Percentiles rank a stretch among this genome's conserved stretches.
phyloP scores from a whole-genome alignment of 2,797 vertebrate genomes.

The Chrosomus eos region DNA sequence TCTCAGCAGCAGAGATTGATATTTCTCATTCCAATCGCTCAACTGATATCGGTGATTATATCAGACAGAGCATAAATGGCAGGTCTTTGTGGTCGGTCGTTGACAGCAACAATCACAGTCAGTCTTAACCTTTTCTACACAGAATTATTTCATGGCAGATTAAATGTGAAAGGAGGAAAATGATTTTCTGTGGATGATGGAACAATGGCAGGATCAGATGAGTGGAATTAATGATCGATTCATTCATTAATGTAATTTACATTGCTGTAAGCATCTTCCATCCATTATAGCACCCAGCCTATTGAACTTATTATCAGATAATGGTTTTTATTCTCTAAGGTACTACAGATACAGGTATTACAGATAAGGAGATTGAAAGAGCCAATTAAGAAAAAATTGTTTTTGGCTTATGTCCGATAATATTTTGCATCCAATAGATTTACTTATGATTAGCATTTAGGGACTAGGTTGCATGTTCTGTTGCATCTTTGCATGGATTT shows the following conservation, averaged over 20 bases:
- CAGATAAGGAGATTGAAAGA: too few species aligned
- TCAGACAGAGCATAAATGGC: slow-evolving; percentile 41
- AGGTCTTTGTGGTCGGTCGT: slow-evolving; percentile 27
- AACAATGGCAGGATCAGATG: slow-evolving; percentile 22
- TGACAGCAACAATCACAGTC: slow-evolving; percentile 10
- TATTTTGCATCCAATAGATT: neutral
- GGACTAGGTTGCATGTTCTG: neutral
- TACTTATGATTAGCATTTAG: neutral
- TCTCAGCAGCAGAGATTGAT: slow-evolving; percentile 35
- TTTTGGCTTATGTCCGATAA: neutral
- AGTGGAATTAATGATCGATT: slow-evolving; percentile 39
- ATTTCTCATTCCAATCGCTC: slow-evolving; percentile 39
- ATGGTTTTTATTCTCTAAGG: too few species aligned
- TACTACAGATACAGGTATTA: too few species aligned
- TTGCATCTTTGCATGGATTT: neutral
- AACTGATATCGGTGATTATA: slow-evolving; percentile 43
- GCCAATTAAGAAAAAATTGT: too few species aligned
- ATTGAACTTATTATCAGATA: neutral
- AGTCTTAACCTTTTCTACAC: slow-evolving; percentile 21
- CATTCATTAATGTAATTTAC: slow-evolving; percentile 17
- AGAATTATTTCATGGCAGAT: slow-evolving; percentile 45
- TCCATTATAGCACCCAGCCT: slow-evolving; percentile 10
- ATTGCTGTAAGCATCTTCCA: neutral
- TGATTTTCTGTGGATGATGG: slow-evolving; percentile 10
- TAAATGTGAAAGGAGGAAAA: slow-evolving; percentile 47